A percentile compares a stretch with the other conserved stretches of the same genome.
These are phyloP conservation scores for Chloropsis hardwickii DNA, from an alignment of 2,113 vertebrate species.

Conservation along the genomic window DNA sequence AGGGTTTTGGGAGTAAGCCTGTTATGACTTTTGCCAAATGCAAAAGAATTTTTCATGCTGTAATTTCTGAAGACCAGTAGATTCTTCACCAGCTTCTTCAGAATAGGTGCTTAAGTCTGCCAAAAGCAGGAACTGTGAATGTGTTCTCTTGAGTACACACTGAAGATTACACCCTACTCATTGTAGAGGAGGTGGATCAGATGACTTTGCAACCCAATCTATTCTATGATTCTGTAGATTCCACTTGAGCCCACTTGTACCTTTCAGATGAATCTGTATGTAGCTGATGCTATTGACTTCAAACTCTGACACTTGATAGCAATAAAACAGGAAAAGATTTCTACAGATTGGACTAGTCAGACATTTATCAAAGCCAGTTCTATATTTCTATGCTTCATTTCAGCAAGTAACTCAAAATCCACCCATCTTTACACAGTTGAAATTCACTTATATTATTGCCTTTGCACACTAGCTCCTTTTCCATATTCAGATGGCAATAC, in stretches of 20 bases:
- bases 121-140: background rate
- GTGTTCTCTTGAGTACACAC: background rate
- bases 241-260: background rate
- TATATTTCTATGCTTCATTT: background rate
- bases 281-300: background rate
- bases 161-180: background rate
- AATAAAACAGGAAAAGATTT: background rate
- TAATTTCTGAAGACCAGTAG: background rate
- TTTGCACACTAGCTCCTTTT: background rate
- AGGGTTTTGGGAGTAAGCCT: background rate
- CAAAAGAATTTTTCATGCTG: background rate
- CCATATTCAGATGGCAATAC: background rate
- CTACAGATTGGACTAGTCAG: background rate
- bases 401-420: background rate
- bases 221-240: background rate
- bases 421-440: background rate
- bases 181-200: fast-evolving
- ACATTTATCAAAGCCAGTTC: background rate
- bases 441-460: background rate
- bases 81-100: background rate
- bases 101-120: background rate
- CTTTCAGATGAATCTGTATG: background rate
- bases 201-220: background rate
- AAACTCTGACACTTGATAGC: background rate
- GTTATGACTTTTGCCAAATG: background rate